Conservation (phyloP, 1,140 invertebrate genomes). For the Leguminivora glycinivorella region DNA sequence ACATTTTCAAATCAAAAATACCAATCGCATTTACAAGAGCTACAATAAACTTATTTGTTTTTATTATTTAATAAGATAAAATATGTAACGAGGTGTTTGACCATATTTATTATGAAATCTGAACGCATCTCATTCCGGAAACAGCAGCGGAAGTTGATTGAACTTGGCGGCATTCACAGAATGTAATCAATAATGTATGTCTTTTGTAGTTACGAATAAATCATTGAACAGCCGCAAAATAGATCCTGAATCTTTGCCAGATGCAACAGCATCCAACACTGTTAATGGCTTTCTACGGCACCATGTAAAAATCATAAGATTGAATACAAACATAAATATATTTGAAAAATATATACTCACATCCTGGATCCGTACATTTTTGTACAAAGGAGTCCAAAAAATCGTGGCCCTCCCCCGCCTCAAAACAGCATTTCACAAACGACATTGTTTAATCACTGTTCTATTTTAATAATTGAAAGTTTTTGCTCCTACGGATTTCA, state of each 20-base stretch:
- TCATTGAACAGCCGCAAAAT: background rate
- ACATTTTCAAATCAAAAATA: background rate
- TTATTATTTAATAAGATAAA: background rate
- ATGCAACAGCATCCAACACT: slow-evolving; percentile 31
- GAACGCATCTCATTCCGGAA: slow-evolving; percentile 11
- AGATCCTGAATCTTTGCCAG: slow-evolving; percentile 10
- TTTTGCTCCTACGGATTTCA: background rate
- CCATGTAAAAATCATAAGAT: background rate
- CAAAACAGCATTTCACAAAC: slow-evolving; percentile 88
- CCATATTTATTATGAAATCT: background rate
- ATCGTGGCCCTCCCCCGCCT: slow-evolving; percentile 84
- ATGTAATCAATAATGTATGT: slow-evolving; percentile 40
- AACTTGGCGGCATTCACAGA: slow-evolving; percentile 38
- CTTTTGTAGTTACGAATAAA: background rate
- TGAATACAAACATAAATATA: background rate
- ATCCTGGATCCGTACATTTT: slow-evolving; percentile 89
- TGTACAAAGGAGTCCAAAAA: slow-evolving; percentile 85
- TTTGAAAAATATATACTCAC: slow-evolving; percentile 80
- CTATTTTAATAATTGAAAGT: background rate
- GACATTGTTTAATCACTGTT: slow-evolving; percentile 79
- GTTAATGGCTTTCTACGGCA: slow-evolving; percentile 17
- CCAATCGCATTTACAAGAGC: background rate
- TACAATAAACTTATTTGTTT: background rate
- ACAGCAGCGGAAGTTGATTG: slow-evolving; percentile 14
- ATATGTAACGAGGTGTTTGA: background rate